Percentiles rank a stretch among this genome's conserved stretches.
phyloP scores from a whole-genome alignment of 2,113 vertebrate species.

The Reinhardtius hippoglossoides region DNA sequence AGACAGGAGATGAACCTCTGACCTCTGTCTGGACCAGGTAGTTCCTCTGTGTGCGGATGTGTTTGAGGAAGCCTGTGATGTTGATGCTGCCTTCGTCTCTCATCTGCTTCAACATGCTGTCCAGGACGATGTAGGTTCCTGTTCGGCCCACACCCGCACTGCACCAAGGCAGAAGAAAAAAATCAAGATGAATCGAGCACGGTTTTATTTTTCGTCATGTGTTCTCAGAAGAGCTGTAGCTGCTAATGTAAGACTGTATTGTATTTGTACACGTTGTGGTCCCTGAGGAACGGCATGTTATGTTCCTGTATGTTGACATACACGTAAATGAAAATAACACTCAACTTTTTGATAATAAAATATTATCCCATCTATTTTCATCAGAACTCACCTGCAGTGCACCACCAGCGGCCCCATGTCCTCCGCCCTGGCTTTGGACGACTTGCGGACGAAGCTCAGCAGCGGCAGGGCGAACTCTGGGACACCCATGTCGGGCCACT shows the following conservation, averaged over 20 bases:
- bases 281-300: too few species aligned
- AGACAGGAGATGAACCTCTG: conserved; percentile 38
- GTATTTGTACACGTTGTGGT: background rate
- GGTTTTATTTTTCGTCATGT: background rate
- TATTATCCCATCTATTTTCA: too few species aligned
- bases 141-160: conserved; percentile 96
- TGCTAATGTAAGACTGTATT: too few species aligned
- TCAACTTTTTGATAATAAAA: background rate
- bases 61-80: conserved; percentile 93
- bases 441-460: conserved; percentile 92
- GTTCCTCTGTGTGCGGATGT: conserved; percentile 95
- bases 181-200: background rate
- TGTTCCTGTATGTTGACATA: background rate
- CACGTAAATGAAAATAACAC: background rate
- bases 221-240: too few species aligned
- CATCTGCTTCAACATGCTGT: conserved; percentile 97
- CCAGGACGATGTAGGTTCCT: conserved; percentile 95
- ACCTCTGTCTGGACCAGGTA: conserved; percentile 98
- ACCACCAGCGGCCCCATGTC: conserved; percentile 89
- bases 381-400: conserved; percentile 91
- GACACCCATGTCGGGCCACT: conserved; percentile 98
- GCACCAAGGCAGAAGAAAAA: conserved; percentile 2
- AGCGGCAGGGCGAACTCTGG: conserved; percentile 91
- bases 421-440: conserved; percentile 82
- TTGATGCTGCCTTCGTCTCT: conserved; percentile 88